Evolutionary conservation across 2,888 invertebrate genomes (phyloP), one percentile per base, ranked within the genome.

Genomic region (Diarsia rubi): DNA sequence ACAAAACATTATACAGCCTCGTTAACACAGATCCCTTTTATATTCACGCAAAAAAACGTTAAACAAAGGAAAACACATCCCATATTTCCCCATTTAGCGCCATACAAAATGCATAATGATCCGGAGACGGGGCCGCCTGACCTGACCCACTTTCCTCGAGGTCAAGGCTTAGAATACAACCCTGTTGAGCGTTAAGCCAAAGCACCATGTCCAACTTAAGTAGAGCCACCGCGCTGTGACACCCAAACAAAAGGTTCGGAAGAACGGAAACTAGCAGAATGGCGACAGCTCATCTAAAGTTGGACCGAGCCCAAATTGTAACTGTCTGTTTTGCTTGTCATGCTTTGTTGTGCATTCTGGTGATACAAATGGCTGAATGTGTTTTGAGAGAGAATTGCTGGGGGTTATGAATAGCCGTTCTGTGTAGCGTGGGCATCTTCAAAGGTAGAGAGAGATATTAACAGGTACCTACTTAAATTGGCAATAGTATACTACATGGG

Each of bases 31-130:
- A 78, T 72, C 54, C 75, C 47, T 75, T 79, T 69, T 66, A 78
- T 59, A 62, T 73, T 42, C 75, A 71, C 67, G 74, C 77, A 79
- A 42, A 78, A 74, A 75, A 68, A 66, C 21, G 63, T 75, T 49
- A 78, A 81, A 80, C 81, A 87, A 86, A 69, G 81, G 69, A 77
- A 74, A 79, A 81, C 83, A 77, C 73, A 78, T 69, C 73, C 78
- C 75, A 83, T 86, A 88, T 88, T 87, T 86, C 79, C 85, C 81
- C 88, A 88, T 89, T 90, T 88, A 87, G 81, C 87, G 80, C 76
- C 85, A 91, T 90, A 85, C 87, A 91, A 91, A 91, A 90, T 92
- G 91, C 92, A 92, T 90, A 91, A 90, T 90, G 85, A 88, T 81
- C 87, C 88, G 81, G 84, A 86, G 87, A 82, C 83, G 72, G 78